Base-by-base conservation (phyloP, 2,113 vertebrate genomes). In the Chloropsis hardwickii region DNA sequence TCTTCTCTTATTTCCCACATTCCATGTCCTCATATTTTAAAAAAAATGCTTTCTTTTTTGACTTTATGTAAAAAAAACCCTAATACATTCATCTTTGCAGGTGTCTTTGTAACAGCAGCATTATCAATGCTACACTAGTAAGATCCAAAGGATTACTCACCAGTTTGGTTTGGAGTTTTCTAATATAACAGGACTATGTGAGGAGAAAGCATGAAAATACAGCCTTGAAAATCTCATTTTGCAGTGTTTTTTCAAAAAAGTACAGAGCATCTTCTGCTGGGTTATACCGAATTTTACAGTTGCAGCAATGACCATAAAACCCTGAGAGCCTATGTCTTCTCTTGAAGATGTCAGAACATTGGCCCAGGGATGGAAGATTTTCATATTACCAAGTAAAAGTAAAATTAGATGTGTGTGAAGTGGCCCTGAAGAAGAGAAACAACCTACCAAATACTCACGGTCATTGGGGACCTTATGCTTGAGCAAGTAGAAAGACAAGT, bases 1-100 rank as follows among this genome's bases (percentile, higher is more conserved):
- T 72, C 22, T 14, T 29, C 27, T 85, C 8, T 71, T 62, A 54
- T 90, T 73, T 64, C 7, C 16, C 28, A 21, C 35, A 83, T 86
- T 90, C 42, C 50, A 50, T 1, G 4, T 35, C 71, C n/a, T 60
- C 66, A 51, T 10, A 74, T 82, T 82, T 61, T n/a, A 44, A 39
- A 92, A 91, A 96, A 88, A 87, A 53, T 3, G 6, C 58, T 79
- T 74, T 89, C 20, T 80, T 95, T 94, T 86, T 95, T 48, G 64
- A 71, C 58, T 92, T 95, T 21, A 48, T 94, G 86, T 44, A 57
- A 65, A 90, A 92, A 92, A 50, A 91, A 9, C 0, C 0, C 1
- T 20, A 5, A 39, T 31, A 37, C 21, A 28, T 10, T 62, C 45
- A 51, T 51, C 42, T 73, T 69, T 11, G 4, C 82, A 83, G 91